A percentile compares a stretch with the other conserved stretches of the same genome.
Conservation (phyloP, 92 coral and sea anemone genomes). For the Chrysogorgia sp. region DNA sequence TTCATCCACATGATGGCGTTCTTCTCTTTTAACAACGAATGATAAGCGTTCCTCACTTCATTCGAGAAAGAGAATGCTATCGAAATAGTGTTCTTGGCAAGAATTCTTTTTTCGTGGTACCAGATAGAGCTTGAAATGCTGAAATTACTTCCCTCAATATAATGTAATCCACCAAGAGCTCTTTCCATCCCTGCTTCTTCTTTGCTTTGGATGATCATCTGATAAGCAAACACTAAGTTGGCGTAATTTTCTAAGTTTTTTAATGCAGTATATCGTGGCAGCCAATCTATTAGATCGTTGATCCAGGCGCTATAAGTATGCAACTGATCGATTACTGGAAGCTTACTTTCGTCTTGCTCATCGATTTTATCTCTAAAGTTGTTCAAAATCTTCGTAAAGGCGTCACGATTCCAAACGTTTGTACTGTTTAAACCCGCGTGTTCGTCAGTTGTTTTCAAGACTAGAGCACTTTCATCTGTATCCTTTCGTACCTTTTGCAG, state of each 20-base stretch:
- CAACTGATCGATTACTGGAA: not conserved
- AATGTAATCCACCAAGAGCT: constrained; percentile 13
- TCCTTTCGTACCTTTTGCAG: not conserved
- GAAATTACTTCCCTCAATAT: not conserved
- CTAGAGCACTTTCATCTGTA: too few relatives aligned
- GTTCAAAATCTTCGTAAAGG: constrained; percentile 54
- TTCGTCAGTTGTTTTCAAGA: not conserved
- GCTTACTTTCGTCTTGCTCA: constrained; percentile 24
- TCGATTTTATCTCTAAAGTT: constrained; percentile 54
- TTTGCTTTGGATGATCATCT: too few relatives aligned
- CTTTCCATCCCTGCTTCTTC: too few relatives aligned
- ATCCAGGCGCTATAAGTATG: not conserved
- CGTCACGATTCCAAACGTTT: constrained; percentile 47
- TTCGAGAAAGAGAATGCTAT: not conserved
- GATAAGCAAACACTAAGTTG: too few relatives aligned
- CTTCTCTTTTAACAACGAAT: too few relatives aligned
- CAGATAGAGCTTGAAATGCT: not conserved
- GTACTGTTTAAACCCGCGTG: not conserved
- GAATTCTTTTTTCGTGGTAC: constrained; percentile 15
- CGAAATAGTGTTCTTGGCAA: not conserved
- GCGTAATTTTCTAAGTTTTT: too few relatives aligned
- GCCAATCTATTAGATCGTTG: not conserved
- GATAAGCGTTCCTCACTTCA: not conserved
- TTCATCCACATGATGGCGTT: not conserved
- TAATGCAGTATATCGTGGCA: not conserved